Base-by-base conservation (phyloP, 2,113 vertebrate genomes). In the Nettapus auritus region DNA sequence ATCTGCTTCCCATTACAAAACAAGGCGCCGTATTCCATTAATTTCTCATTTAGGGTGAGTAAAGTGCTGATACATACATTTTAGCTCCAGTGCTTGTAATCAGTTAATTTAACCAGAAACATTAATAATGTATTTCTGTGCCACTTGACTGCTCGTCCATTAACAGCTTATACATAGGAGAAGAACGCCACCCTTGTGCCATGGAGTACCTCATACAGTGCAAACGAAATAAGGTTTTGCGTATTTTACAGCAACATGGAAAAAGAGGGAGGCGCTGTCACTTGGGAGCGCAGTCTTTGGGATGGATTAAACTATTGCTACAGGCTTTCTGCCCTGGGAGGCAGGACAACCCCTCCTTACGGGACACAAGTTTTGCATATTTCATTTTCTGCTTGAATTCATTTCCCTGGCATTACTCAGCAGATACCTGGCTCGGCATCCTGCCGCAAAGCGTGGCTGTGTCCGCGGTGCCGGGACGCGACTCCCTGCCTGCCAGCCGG, bases 71-170 rank as follows among this genome's bases (percentile, higher is more conserved):
- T 97, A 97, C n/a, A 18, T 73, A 93, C 97, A 82, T 95, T 98
- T 97, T 96, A 98, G 97, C 97, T 96, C 86, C 97, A 86, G 97
- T 94, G 96, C 48, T 94, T 98, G 97, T 98, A 98, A 98, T 98
- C 97, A 98, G 98, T 98, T 98, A 98, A 98, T 98, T 98, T 98
- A 97, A 97, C 97, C 96, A 97, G 97, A 97, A 98, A 94, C 97
- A 97, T 98, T 98, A 98, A 97, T 98, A 98, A 98, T 97, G 98
- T 79, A 97, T 98, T 98, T 96, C 97, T 96, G 97, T 98, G 97
- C 97, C 97, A 97, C 98, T 97, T 97, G 94, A 97, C 97, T 98
- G 97, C 98, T 98, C 97, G 96, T 97, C 98, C 98, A 97, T 98
- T 98, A 96, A 97, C 95, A 93, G 97, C 96, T 97, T 96, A 96